A percentile compares a stretch with the other conserved stretches of the same genome.
Evolutionary conservation across 2,797 vertebrate species (phyloP).

Genomic region (Trichosurus vulpecula): DNA sequence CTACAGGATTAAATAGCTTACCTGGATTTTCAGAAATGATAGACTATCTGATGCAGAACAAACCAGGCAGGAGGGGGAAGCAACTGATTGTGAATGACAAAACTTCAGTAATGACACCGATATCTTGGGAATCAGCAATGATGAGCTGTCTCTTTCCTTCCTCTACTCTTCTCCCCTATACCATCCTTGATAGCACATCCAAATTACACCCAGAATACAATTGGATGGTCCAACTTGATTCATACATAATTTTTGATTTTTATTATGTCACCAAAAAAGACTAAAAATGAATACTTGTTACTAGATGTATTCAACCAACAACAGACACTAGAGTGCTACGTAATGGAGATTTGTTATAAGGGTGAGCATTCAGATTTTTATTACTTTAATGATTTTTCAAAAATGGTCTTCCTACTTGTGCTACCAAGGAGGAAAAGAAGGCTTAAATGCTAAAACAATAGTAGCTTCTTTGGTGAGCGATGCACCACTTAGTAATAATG

Average conservation of each 20-base stretch:
- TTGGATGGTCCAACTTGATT: constrained; percentile 52
- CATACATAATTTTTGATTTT: constrained; percentile 42
- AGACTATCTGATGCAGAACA: constrained; percentile 40
- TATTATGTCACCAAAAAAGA: constrained; percentile 52
- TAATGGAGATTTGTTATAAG: constrained; percentile 55
- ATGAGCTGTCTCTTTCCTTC: constrained; percentile 37
- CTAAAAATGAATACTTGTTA: constrained; percentile 63
- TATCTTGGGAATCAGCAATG: constrained; percentile 54
- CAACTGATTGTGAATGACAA: constrained; percentile 59
- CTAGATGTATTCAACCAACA: background rate
- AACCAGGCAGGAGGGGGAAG: constrained; percentile 59
- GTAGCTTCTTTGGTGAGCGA: constrained; percentile 81
- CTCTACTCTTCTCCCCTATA: background rate
- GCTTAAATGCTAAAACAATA: constrained; percentile 82
- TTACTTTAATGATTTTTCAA: constrained; percentile 75
- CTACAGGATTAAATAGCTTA: constrained; percentile 71
- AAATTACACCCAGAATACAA: constrained; percentile 54
- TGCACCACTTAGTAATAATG: constrained; percentile 82
- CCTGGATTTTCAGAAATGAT: constrained; percentile 68
- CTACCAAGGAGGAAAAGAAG: constrained; percentile 63
- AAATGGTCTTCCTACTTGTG: constrained; percentile 63
- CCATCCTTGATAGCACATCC: constrained; percentile 27
- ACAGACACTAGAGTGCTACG: constrained; percentile 4
- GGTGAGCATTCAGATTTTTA: constrained; percentile 73
- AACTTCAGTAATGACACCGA: background rate